phyloP scores from a whole-genome alignment of 2,797 vertebrate genomes.

The Phataginus tetradactyla region DNA sequence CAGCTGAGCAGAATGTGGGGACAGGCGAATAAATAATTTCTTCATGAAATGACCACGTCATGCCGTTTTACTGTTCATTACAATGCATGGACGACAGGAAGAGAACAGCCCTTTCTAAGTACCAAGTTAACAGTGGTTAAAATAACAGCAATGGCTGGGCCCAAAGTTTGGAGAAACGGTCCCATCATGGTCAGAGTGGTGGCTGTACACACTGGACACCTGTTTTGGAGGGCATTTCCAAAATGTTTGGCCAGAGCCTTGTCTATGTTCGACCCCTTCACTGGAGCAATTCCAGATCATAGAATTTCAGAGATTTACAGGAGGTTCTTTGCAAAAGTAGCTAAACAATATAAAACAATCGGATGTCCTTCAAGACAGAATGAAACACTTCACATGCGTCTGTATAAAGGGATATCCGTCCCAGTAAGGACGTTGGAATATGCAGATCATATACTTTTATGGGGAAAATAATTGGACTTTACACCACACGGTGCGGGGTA shows the following conservation, averaged over 20 bases:
- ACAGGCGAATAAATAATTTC: background rate
- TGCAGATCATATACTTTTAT: background rate
- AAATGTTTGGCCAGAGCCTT: background rate
- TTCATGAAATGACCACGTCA: background rate
- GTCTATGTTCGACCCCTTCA: background rate
- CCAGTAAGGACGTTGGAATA: too few species aligned
- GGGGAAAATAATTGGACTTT: background rate
- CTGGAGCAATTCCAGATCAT: rapidly evolving
- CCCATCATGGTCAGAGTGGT: rapidly evolving
- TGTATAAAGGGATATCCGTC: rapidly evolving
- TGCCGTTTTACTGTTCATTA: background rate
- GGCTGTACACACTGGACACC: background rate
- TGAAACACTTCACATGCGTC: rapidly evolving
- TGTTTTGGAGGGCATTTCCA: background rate
- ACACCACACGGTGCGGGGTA: background rate
- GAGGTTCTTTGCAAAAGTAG: background rate
- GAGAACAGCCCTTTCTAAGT: rapidly evolving
- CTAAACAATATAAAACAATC: background rate
- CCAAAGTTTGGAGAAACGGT: rapidly evolving
- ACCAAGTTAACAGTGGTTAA: background rate
- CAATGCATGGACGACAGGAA: background rate
- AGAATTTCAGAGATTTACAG: background rate
- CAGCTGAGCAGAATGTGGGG: background rate
- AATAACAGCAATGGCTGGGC: too few species aligned
- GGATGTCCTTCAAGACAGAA: rapidly evolving